Base-by-base conservation (phyloP, 1,140 invertebrate species). In the Leptopilina boulardi region DNA sequence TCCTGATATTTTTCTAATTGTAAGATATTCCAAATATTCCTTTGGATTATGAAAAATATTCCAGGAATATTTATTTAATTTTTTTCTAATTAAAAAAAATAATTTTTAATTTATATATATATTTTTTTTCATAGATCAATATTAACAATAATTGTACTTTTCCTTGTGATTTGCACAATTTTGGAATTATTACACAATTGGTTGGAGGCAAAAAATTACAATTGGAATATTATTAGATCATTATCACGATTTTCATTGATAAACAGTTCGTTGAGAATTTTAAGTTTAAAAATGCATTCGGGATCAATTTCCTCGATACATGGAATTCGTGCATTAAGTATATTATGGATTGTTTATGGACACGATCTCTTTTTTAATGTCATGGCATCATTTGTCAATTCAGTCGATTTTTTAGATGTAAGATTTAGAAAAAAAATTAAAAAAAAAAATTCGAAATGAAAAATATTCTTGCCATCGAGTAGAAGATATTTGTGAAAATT, bases 261-360 rank as follows among this genome's bases (percentile, higher is more conserved):
- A 13, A 66, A 66, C n/a, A 66, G 59, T 13, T 66, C 59, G 5
- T 66, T 66, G 1, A 66, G 59, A 30, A 66, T 66, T 66, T 26
- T 66, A 4, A 66, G 59, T 66, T 30, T 23, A 3, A 66, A 66
- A 18, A 8, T 5, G 13, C 11, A 66, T 13, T 34, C 56, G 1
- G 8, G 10, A 30, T 34, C 59, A 1, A 66, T 66, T 66, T 34
- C 59, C 5, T 4, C 59, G 13, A 30, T 66, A 15, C 59, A 66
- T 34, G 59, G 59, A 66, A 66, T 66, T 11, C 59, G 59, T 6
- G 59, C 59, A 3, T 30, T 66, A 15, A 66, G 59, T 8, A 66
- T 66, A 6, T 66, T 66, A 1, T 66, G 59, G 59, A 15, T 66
- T 15, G 59, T 66, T 30, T 66, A 66, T 23, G 59, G 26, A n/a